Conservation (phyloP, 2,888 invertebrate genomes). For the Rhimphoctona megacephalus region DNA sequence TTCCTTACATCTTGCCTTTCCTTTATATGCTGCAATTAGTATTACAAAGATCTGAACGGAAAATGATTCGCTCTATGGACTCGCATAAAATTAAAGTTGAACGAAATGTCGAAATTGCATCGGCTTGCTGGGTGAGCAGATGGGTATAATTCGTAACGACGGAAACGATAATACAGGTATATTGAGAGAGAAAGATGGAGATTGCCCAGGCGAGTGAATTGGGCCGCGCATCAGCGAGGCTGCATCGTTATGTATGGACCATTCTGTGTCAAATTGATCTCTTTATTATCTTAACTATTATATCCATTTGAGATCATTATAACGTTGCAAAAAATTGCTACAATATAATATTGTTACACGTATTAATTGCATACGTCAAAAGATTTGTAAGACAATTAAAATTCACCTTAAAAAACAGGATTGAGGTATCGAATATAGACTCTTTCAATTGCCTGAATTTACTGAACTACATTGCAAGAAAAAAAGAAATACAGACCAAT, state of each 20-base stretch:
- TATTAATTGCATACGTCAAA: no score
- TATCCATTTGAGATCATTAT: no score
- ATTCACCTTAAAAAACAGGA: no score
- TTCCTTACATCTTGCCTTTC: background rate
- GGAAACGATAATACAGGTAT: constrained; percentile 11
- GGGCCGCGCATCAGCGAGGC: constrained; percentile 45
- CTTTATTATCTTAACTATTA: background rate
- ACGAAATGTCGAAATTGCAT: constrained; percentile 36
- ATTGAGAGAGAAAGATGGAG: constrained; percentile 23
- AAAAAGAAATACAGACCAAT: background rate
- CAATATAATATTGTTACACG: no score
- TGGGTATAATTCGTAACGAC: constrained; percentile 53
- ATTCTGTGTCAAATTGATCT: background rate
- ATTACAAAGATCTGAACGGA: constrained; percentile 3
- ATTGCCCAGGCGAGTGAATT: constrained; percentile 34
- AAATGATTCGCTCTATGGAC: background rate
- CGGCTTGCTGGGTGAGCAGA: constrained; percentile 27
- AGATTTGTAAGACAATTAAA: no score
- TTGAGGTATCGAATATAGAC: background rate
- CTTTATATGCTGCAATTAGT: constrained; percentile 8
- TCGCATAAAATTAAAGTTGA: background rate
- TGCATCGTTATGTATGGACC: constrained; percentile 34
- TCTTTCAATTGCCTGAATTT: background rate
- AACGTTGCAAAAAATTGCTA: no score
- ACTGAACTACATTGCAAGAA: background rate